Evolutionary conservation across 2,113 vertebrate genomes (phyloP).

Genomic region (Charadrius vociferus): DNA sequence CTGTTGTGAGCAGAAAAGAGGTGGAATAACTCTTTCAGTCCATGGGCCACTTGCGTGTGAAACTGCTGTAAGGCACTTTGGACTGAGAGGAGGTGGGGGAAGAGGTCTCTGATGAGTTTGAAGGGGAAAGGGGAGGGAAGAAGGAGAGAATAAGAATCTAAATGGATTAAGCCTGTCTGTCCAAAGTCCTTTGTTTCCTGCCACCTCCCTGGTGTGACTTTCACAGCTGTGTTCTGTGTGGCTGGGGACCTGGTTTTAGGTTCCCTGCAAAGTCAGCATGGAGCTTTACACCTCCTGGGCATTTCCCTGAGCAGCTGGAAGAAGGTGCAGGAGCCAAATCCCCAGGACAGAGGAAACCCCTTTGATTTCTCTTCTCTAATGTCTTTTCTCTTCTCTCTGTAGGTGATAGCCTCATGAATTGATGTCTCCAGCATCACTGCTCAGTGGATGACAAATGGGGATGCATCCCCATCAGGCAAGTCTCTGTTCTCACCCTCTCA

Average conservation of each 20-base stretch:
- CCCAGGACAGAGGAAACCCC: background rate
- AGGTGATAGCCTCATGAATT: background rate
- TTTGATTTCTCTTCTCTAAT: background rate
- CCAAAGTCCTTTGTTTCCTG: slow-evolving; percentile 43
- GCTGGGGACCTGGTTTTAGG: background rate
- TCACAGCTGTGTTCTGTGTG: slow-evolving; percentile 14
- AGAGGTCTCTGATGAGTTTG: background rate
- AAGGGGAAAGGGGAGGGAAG: background rate
- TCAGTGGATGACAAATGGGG: background rate
- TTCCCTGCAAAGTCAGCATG: background rate
- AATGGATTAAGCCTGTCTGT: slow-evolving; percentile 37
- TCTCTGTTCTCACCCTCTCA: background rate
- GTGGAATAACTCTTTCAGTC: background rate
- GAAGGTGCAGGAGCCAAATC: background rate
- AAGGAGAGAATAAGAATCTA: slow-evolving; percentile 25
- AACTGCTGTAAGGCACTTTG: background rate
- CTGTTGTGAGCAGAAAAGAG: background rate
- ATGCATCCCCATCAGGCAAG: background rate
- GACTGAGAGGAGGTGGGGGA: background rate
- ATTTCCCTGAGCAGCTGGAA: background rate
- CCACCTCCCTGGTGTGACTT: slow-evolving; percentile 45
- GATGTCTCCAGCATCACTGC: background rate
- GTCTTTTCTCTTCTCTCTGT: background rate
- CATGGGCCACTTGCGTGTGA: background rate
- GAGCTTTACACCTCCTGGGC: background rate